Conservation (phyloP, 2,888 invertebrate genomes). For the Chrysopilus asiliformis region DNA sequence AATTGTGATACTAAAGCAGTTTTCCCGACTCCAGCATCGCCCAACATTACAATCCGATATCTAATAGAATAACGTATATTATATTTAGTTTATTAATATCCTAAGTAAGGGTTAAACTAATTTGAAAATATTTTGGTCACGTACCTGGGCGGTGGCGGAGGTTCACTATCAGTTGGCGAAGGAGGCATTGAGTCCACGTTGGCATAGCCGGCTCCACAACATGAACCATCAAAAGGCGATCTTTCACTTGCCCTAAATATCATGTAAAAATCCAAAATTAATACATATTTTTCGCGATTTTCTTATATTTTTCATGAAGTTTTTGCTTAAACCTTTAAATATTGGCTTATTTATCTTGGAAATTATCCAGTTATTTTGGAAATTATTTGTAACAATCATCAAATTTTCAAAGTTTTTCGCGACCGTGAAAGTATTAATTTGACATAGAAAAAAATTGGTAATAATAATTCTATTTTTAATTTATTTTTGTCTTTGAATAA, state of each 20-base stretch:
- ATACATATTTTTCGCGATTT: background rate
- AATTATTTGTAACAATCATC: too few relatives aligned
- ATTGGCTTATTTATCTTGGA: too few relatives aligned
- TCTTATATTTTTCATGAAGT: background rate
- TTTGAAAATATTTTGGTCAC: background rate
- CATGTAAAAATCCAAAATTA: slow-evolving; percentile 1
- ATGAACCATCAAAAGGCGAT: slow-evolving; percentile 77
- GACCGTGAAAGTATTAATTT: too few relatives aligned
- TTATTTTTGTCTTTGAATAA: too few relatives aligned
- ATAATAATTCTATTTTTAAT: too few relatives aligned
- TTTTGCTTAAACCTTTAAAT: too few relatives aligned
- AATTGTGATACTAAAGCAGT: slow-evolving; percentile 83
- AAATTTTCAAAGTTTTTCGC: too few relatives aligned
- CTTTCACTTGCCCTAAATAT: slow-evolving; percentile 59
- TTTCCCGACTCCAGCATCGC: slow-evolving; percentile 80
- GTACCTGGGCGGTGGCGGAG: slow-evolving; percentile 37
- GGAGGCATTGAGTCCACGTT: slow-evolving; percentile 66
- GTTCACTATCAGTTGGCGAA: slow-evolving; percentile 54
- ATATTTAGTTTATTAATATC: background rate
- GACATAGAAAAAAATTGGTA: too few relatives aligned
- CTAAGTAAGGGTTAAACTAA: background rate
- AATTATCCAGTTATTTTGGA: too few relatives aligned
- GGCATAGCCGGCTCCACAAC: slow-evolving; percentile 67
- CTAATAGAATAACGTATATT: slow-evolving; percentile 29
- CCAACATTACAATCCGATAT: slow-evolving; percentile 70